Base-by-base conservation (phyloP, 2,113 vertebrate genomes). In the Mellivora capensis region DNA sequence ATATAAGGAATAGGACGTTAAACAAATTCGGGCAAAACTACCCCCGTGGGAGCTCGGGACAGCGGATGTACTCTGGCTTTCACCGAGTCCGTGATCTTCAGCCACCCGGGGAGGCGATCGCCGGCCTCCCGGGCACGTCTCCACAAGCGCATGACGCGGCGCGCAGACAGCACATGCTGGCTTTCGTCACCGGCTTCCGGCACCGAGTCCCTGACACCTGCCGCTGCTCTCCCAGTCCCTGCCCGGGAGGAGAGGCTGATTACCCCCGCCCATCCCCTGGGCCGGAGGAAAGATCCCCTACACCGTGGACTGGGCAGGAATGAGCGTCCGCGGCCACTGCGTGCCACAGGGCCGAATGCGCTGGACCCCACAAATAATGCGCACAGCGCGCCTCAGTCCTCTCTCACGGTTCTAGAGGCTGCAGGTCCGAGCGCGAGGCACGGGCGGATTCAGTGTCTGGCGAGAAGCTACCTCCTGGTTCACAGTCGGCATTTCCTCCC, bases 151-250 rank as follows among this genome's bases (percentile, higher is more conserved):
- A 21, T 27, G 61, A 15, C 39, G 21, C 52, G 21, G 29, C 21
- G 25, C 52, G 15, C 1, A 2, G 0, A 6, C 31, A 49, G 37
- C 1, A 80, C 27, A 21, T 4, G 1, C 71, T 3, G 29, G 13
- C 18, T 7, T 61, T 31, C 6, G 29, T 42, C 25, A 57, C 67
- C 31, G 23, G 71, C 23, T 21, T 42, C 57, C 4, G 27, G 34
- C 25, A 15, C 8, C 20, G n/a, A 87, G 8, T 20, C 1, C 64
- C 67, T 12, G 7, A 7, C 57, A 37, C 20, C 17, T 17, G 47
- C 37, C 39, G 1, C 9, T 37, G 3, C 7, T 10, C 21, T 34
- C 37, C 0, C 10, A 13, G 27, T 29, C 12, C 37, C 49, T 72
- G 49, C 42, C 27, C 49, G 34, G 57, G 76, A 57, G n/a, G 7